Percentiles rank a stretch among this genome's conserved stretches.
These are phyloP conservation scores for Hemibagrus wyckioides DNA, from an alignment of 2,113 vertebrate genomes.

Conservation along the genomic window DNA sequence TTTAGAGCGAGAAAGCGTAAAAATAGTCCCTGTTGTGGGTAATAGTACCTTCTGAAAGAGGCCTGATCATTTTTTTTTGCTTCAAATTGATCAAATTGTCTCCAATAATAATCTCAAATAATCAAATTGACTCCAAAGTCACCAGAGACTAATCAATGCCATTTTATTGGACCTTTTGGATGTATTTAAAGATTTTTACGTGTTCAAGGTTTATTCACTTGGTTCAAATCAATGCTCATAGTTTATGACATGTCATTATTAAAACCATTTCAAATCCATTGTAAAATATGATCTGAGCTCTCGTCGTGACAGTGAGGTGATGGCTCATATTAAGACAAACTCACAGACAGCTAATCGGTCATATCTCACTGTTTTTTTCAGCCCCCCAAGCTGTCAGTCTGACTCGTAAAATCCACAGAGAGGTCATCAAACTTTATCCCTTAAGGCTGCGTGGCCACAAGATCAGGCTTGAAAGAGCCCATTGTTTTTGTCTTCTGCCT, in stretches of 20 bases:
- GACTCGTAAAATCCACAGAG: constrained; percentile 9
- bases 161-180: not conserved
- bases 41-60: constrained; percentile 28
- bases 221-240: not conserved
- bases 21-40: constrained; percentile 35
- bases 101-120: no score
- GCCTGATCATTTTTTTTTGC: constrained; percentile 24
- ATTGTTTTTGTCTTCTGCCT: constrained; percentile 29
- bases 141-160: not conserved
- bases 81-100: not conserved
- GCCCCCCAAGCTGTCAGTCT: not conserved
- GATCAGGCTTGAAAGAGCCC: constrained; percentile 31
- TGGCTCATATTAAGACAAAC: constrained; percentile 1
- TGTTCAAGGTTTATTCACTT: not conserved
- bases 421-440: constrained; percentile 23
- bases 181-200: not conserved
- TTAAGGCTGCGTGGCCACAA: not conserved
- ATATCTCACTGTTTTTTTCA: constrained; percentile 8
- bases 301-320: not conserved
- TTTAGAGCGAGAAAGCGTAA: constrained; percentile 47
- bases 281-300: not conserved
- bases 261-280: not conserved
- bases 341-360: not conserved
- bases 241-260: not conserved
- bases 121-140: constrained; percentile 2